Base-by-base conservation (phyloP, 2,113 vertebrate species). In the Chamaea fasciata region DNA sequence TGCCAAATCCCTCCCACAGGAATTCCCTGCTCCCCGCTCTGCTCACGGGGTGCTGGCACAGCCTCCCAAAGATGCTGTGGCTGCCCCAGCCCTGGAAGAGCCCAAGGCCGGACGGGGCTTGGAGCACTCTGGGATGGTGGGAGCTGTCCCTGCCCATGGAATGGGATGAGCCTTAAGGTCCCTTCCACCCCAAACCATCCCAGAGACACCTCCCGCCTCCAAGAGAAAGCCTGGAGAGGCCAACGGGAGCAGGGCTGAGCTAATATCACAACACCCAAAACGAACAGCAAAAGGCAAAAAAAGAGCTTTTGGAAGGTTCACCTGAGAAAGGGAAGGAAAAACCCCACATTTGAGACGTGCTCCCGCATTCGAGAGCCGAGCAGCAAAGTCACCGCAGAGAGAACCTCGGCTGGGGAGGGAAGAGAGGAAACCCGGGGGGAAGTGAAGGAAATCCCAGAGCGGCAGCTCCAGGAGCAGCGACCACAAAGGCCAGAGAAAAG, bases 51-150 rank as follows among this genome's bases (percentile, higher is more conserved):
- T 9, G 84, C 31, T 13, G 83, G 37, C 62, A 68, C 62, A 52
- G 47, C 19, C 39, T 3, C 50, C 50, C 67, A 65, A 4, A 16
- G 35, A 7, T 33, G 35, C 1, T 55, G 47, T 26, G 84, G 67
- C 31, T 64, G 67, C 37, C 22, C 42, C 76, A 28, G 13, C 31
- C 41, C 44, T 52, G 68, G 4, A 4, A 37, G 21, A 22, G 26
- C 1, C 67, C 57, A 8, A 15, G 49, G 41, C 0, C 41, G 53
- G 64, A 28, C 0, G 0, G 50, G 28, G 28, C 6, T 16, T 28
- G 57, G 21, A 56, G 57, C 35, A 11, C 0, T 5, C 21, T 63
- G 85, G 57, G 85, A 26, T 1, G 9, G 14, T 35, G 42, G 17
- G 1, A 80, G 5, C 24, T 26, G 65, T 55, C 39, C 46, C 65